Conservation (phyloP, 2,797 vertebrate genomes). For the Danio tinwini region DNA sequence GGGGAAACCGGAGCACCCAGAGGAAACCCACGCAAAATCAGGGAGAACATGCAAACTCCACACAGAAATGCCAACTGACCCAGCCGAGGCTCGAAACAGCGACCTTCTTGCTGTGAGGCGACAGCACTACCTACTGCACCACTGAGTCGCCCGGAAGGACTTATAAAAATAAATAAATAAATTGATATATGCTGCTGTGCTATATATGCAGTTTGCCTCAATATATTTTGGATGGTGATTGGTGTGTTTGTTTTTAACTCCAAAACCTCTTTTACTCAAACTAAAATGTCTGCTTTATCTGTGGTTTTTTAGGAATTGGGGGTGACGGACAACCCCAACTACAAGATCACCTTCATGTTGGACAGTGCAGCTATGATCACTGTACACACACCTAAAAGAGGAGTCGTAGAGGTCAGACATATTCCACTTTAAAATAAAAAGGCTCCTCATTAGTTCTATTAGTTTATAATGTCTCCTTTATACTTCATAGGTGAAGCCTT, state of each 20-base stretch:
- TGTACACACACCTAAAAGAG: slow-evolving; percentile 95
- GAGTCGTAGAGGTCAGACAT: slow-evolving; percentile 90
- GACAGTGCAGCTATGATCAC: slow-evolving; percentile 99
- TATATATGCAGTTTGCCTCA: too few relatives aligned
- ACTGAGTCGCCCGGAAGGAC: too few relatives aligned
- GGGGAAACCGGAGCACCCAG: too few relatives aligned
- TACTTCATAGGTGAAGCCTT: slow-evolving; percentile 89
- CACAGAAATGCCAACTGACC: too few relatives aligned
- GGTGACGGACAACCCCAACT: slow-evolving; percentile 95
- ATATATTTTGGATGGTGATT: neutral
- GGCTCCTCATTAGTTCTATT: neutral
- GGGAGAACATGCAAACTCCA: too few relatives aligned
- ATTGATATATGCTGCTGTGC: too few relatives aligned
- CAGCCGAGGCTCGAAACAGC: too few relatives aligned
- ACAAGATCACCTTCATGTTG: slow-evolving; percentile 99
- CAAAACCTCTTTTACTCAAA: neutral
- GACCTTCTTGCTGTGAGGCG: too few relatives aligned
- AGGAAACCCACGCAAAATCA: too few relatives aligned
- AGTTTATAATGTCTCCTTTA: neutral
- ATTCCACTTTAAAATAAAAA: neutral
- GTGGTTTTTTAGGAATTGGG: slow-evolving; percentile 86
- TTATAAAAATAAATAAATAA: too few relatives aligned
- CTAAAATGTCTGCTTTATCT: neutral
- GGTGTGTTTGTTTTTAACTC: too few relatives aligned
- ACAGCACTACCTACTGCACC: too few relatives aligned